Percentiles rank a stretch among this genome's conserved stretches.
These are phyloP conservation scores for Sarcophaga rosellei DNA, from an alignment of 2,888 invertebrate genomes.

Conservation along the genomic window DNA sequence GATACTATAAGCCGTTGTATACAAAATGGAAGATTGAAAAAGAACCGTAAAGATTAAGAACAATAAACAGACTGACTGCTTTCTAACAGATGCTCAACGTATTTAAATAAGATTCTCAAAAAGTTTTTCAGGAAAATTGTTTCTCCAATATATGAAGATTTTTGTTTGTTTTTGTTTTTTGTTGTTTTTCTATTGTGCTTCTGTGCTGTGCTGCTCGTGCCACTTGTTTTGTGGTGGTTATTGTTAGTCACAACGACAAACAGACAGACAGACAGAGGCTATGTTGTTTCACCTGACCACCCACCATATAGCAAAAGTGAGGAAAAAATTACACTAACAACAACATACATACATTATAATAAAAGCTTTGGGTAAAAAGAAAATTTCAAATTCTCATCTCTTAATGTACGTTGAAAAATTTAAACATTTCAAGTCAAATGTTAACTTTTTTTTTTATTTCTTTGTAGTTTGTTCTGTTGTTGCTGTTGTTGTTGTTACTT, in stretches of 20 bases:
- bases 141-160: conserved; percentile 57
- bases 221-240: conserved; percentile 67
- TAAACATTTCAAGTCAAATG: conserved; percentile 64
- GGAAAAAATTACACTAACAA: conserved; percentile 62
- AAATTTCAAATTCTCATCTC: conserved; percentile 59
- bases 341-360: conserved; percentile 15
- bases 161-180: conserved; percentile 48
- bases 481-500: conserved; percentile 17
- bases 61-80: conserved; percentile 78
- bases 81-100: conserved; percentile 75
- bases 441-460: conserved; percentile 18
- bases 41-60: conserved; percentile 75
- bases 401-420: conserved; percentile 60
- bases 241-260: conserved; percentile 49
- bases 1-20: neutral
- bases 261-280: neutral
- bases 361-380: conserved; percentile 28
- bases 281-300: conserved; percentile 80
- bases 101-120: conserved; percentile 77
- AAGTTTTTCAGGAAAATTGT: conserved; percentile 75
- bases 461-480: conserved; percentile 15
- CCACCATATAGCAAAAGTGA: conserved; percentile 74
- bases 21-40: conserved; percentile 29
- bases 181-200: conserved; percentile 34
- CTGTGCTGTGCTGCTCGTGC: conserved; percentile 63